These are phyloP conservation scores for Hippocampus guttulatus DNA, from an alignment of 2,113 vertebrate genomes.

Conservation along the genomic window DNA sequence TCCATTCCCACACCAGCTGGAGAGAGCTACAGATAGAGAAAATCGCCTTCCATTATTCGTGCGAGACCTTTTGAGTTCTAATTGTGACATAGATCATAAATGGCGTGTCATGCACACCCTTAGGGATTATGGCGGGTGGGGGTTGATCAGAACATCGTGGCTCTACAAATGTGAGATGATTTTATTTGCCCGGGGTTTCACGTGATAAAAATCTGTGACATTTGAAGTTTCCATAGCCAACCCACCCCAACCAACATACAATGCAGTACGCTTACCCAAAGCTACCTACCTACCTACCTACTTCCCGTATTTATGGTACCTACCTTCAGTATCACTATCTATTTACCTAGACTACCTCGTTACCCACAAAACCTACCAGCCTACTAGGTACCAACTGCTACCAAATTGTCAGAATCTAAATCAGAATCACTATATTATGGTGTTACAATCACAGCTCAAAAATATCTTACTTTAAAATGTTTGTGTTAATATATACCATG, in stretches of 20 bases:
- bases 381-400: too few relatives aligned
- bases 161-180: constrained; percentile 27
- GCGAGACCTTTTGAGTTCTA: constrained; percentile 64
- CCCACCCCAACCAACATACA: background rate
- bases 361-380: too few relatives aligned
- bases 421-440: too few relatives aligned
- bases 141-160: background rate
- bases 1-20: constrained; percentile 27
- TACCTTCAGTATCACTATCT: background rate
- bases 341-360: background rate
- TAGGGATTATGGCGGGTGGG: constrained; percentile 38
- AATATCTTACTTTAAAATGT: too few relatives aligned
- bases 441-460: too few relatives aligned
- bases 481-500: too few relatives aligned
- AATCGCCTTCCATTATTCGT: constrained; percentile 49
- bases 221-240: constrained; percentile 50
- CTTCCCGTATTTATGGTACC: background rate
- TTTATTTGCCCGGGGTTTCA: constrained; percentile 26
- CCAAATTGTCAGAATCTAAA: too few relatives aligned
- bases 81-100: constrained; percentile 69
- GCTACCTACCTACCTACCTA: background rate
- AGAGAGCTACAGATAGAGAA: constrained; percentile 20
- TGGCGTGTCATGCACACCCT: constrained; percentile 27
- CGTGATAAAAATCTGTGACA: constrained; percentile 67
- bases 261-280: background rate